Conservation (phyloP, 2,113 vertebrate genomes). For the Rhineura floridana region DNA sequence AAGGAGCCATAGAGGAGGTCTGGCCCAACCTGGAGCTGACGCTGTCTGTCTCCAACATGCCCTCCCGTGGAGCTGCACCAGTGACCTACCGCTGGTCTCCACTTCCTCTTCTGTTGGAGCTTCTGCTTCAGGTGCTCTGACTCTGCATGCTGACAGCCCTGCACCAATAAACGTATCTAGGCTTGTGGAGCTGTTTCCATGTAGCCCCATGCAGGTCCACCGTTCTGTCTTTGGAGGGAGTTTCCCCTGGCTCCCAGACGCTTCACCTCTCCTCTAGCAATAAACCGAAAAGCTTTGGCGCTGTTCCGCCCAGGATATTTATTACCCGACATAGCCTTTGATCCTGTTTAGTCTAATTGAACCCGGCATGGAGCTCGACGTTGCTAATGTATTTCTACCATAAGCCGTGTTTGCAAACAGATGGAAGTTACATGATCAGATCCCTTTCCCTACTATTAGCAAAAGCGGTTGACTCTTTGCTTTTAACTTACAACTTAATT, state of each 20-base stretch:
- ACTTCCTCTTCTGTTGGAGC: not conserved
- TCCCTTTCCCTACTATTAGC: conserved; percentile 55
- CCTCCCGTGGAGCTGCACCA: not conserved
- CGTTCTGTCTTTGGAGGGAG: not conserved
- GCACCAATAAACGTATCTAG: not conserved
- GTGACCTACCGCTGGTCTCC: not conserved
- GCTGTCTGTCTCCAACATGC: not conserved
- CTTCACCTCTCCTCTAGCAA: conserved; percentile 44
- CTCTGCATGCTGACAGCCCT: not conserved
- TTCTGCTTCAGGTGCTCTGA: not conserved
- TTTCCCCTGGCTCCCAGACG: not conserved
- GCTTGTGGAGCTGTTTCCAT: not conserved
- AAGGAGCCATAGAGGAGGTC: too few species aligned
- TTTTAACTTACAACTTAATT: conserved; percentile 56
- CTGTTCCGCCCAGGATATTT: conserved; percentile 50
- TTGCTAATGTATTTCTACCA: conserved; percentile 62
- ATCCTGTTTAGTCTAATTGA: conserved; percentile 68
- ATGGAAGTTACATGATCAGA: conserved; percentile 55
- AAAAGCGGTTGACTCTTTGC: conserved; percentile 51
- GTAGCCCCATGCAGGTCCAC: not conserved
- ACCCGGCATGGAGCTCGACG: conserved; percentile 52
- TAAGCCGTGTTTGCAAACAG: conserved; percentile 62
- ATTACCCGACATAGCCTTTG: conserved; percentile 62
- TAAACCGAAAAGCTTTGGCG: conserved; percentile 7
- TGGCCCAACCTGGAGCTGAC: too few species aligned